phyloP scores from a whole-genome alignment of 2,113 vertebrate genomes.

The Aldabrachelys gigantea region DNA sequence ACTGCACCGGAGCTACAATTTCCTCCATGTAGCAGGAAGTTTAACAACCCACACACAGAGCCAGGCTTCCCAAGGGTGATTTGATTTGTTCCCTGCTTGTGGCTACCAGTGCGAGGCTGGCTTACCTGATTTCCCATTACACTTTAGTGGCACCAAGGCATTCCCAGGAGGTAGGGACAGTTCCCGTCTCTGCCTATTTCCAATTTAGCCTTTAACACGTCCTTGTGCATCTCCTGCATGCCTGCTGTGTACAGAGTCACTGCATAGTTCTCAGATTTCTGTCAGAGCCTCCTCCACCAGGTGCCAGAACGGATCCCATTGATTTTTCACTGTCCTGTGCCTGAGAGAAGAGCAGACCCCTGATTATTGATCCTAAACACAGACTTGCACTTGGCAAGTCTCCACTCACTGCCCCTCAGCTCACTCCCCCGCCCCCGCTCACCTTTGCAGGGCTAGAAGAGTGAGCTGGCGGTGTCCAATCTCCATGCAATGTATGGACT shows the following conservation, averaged over 20 bases:
- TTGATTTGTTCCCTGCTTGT: not conserved
- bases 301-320: not conserved
- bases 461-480: not conserved
- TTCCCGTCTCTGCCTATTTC: too few species aligned
- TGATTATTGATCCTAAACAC: not conserved
- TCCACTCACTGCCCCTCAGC: fast-evolving
- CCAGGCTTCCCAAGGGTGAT: not conserved
- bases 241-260: too few species aligned
- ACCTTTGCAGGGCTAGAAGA: not conserved
- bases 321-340: conserved; percentile 23
- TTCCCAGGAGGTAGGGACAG: not conserved
- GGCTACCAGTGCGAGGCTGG: not conserved
- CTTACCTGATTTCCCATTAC: not conserved
- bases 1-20: not conserved
- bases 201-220: too few species aligned
- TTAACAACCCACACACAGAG: not conserved
- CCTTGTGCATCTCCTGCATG: too few species aligned
- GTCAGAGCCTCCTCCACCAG: too few species aligned
- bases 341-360: not conserved
- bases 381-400: not conserved
- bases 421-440: not conserved
- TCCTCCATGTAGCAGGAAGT: not conserved
- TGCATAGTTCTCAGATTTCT: too few species aligned
- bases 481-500: not conserved
- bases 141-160: not conserved